Conservation (phyloP, 2,113 vertebrate genomes). For the Epinephelus lanceolatus region DNA sequence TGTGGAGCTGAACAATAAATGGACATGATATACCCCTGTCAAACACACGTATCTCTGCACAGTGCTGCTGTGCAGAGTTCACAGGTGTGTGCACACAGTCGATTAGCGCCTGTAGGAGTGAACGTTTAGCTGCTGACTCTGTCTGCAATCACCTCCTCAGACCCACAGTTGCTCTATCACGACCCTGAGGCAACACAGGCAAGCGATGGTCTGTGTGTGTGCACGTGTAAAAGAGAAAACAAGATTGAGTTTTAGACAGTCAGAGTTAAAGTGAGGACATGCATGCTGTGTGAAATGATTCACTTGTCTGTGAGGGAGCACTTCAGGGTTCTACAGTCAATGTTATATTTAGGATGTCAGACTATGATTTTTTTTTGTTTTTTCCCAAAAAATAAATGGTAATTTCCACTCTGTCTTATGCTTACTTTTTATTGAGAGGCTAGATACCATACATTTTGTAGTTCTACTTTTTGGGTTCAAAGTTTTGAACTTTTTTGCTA, state of each 20-base stretch:
- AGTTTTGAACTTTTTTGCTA: no score
- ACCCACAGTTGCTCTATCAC: slow-evolving; percentile 10
- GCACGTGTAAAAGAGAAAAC: slow-evolving; percentile 6
- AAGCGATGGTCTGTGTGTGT: background rate
- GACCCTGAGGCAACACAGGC: slow-evolving; percentile 19
- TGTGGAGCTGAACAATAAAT: background rate
- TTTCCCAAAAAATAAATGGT: background rate
- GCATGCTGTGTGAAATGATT: background rate
- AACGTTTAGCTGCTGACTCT: slow-evolving; percentile 15
- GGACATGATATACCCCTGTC: background rate
- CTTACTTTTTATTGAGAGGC: background rate
- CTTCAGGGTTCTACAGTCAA: background rate
- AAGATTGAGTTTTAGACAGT: background rate
- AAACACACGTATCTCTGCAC: background rate
- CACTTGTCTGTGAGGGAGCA: background rate
- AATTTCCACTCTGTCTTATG: background rate
- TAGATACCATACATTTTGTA: no score
- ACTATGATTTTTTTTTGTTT: background rate
- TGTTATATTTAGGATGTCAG: background rate
- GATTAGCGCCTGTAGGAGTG: slow-evolving; percentile 20
- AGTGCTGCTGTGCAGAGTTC: slow-evolving; percentile 19
- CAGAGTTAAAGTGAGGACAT: background rate
- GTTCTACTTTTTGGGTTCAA: no score
- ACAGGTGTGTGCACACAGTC: slow-evolving; percentile 13
- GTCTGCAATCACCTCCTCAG: slow-evolving; percentile 32